Evolutionary conservation across 2,888 invertebrate species (phyloP).

Genomic region (Caenorhabditis sp.): DNA sequence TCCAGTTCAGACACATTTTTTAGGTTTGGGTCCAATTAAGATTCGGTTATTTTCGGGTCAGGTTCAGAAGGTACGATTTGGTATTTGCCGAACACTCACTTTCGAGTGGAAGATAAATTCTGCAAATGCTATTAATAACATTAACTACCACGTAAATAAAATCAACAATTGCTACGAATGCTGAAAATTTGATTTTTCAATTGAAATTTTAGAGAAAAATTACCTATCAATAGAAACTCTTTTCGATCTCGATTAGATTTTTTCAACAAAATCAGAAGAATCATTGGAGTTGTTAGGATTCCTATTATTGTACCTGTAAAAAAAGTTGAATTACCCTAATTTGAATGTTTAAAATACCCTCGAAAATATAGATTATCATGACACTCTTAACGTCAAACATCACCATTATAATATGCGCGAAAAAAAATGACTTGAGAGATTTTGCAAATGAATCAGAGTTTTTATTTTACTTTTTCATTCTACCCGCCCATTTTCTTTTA

Average conservation of each 20-base stretch:
- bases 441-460: no score
- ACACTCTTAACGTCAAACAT: no score
- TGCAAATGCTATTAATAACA: conserved; percentile 10
- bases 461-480: no score
- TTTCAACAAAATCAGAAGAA: neutral
- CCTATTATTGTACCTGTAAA: conserved; percentile 8
- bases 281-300: conserved; percentile 2
- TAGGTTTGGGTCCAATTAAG: no score
- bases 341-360: no score
- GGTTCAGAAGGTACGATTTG: no score
- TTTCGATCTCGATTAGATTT: conserved; percentile 10
- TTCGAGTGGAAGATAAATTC: neutral
- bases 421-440: no score
- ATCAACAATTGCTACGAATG: conserved; percentile 12
- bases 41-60: no score
- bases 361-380: no score
- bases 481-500: neutral
- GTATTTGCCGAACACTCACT: no score
- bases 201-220: neutral
- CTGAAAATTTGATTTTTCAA: conserved; percentile 7
- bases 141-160: conserved; percentile 20
- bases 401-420: no score
- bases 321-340: neutral
- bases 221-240: conserved; percentile 13
- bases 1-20: no score